Percentiles rank a stretch among this genome's conserved stretches.
phyloP scores from a whole-genome alignment of 2,888 invertebrate genomes.

The Orthosia cruda region DNA sequence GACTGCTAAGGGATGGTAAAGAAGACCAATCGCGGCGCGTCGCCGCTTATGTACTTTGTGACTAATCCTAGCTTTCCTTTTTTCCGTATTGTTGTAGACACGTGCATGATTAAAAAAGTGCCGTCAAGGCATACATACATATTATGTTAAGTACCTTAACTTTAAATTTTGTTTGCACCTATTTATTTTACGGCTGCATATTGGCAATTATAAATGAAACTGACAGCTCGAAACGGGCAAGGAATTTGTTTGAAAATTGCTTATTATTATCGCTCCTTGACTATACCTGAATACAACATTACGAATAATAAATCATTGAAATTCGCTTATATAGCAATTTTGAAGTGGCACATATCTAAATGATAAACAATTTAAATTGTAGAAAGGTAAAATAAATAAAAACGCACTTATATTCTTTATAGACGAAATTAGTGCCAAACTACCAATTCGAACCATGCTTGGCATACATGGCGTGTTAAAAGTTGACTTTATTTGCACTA shows the following conservation, averaged over 20 bases:
- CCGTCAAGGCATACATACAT: neutral
- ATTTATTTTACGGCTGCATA: neutral
- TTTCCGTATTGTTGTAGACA: neutral
- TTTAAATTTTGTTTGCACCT: neutral
- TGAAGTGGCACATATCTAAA: no score
- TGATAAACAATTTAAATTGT: constrained; percentile 1
- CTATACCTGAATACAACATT: no score
- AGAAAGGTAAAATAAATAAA: constrained; percentile 9
- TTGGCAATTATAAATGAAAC: neutral
- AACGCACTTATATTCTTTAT: constrained; percentile 16
- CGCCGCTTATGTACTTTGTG: no score
- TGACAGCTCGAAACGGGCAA: neutral
- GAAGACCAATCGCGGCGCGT: no score
- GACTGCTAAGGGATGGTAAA: constrained; percentile 3
- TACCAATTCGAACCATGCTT: no score
- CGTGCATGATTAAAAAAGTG: no score
- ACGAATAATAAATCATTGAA: neutral
- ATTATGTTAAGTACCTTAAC: neutral
- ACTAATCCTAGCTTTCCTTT: neutral
- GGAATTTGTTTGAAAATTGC: no score
- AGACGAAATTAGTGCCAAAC: constrained; percentile 11
- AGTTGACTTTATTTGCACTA: no score
- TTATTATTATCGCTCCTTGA: neutral
- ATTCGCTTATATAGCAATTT: constrained; percentile 85
- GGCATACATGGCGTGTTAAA: no score